These are phyloP conservation scores for Laspeyria flexula DNA, from an alignment of 2,888 invertebrate species.

Conservation along the genomic window DNA sequence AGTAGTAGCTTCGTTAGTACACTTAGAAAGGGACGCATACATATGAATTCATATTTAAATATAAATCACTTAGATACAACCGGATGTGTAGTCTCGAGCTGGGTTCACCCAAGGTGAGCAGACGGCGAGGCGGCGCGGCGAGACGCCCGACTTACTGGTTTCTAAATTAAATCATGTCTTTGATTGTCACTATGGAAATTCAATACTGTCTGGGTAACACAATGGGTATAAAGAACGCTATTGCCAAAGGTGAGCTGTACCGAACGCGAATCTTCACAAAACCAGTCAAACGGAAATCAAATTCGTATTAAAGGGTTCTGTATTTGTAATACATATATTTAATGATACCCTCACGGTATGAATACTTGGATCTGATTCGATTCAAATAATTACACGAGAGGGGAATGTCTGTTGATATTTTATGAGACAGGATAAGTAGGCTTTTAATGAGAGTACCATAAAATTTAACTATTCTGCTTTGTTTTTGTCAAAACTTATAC, in stretches of 20 bases:
- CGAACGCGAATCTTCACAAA: slow-evolving; percentile 23
- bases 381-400: background rate
- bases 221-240: slow-evolving; percentile 50
- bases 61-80: slow-evolving; percentile 57
- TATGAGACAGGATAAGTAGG: too few relatives aligned
- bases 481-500: background rate
- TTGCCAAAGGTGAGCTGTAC: slow-evolving; percentile 22
- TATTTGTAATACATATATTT: too few relatives aligned
- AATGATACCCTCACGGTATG: background rate
- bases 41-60: slow-evolving; percentile 52
- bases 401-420: background rate
- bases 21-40: slow-evolving; percentile 43
- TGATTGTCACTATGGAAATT: slow-evolving; percentile 68
- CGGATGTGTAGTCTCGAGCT: slow-evolving; percentile 63
- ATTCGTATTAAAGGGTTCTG: slow-evolving; percentile 23
- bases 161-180: slow-evolving; percentile 73
- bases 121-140: slow-evolving; percentile 81
- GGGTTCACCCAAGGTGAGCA: slow-evolving; percentile 75
- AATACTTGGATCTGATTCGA: background rate
- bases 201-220: slow-evolving; percentile 70
- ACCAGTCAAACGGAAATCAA: slow-evolving; percentile 21
- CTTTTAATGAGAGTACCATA: background rate
- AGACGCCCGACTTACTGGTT: slow-evolving; percentile 71
- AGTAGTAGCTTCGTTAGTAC: slow-evolving; percentile 52
- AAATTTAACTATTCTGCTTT: background rate